These are phyloP conservation scores for Mycetomoellerius zeteki DNA, from an alignment of 1,140 invertebrate species.

Conservation along the genomic window DNA sequence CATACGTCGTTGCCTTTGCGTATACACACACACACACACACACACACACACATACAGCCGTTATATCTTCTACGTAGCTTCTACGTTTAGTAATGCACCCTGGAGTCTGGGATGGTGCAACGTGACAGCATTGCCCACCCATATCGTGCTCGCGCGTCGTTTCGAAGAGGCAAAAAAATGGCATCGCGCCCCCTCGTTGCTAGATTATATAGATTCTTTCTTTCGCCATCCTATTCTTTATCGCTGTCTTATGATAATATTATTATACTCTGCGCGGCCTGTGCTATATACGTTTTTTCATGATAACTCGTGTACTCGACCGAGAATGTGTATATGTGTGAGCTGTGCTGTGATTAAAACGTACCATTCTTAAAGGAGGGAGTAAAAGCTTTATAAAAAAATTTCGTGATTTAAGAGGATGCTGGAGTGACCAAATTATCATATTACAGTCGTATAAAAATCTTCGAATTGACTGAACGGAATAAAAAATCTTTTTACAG, in stretches of 20 bases:
- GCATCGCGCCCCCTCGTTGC: slow-evolving; percentile 57
- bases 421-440: no score
- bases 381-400: neutral
- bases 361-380: neutral
- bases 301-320: slow-evolving; percentile 9
- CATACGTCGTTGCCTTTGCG: neutral
- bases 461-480: no score
- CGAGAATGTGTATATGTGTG: neutral
- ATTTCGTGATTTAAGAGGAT: neutral
- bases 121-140: slow-evolving; percentile 67
- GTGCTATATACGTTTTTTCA: slow-evolving; percentile 21
- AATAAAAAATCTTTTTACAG: no score
- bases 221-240: slow-evolving; percentile 69
- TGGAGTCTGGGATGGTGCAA: slow-evolving; percentile 27
- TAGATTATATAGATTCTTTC: slow-evolving; percentile 76
- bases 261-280: slow-evolving; percentile 57
- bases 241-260: slow-evolving; percentile 74
- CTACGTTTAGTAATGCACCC: slow-evolving; percentile 63
- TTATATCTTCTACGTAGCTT: slow-evolving; percentile 68
- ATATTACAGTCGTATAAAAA: no score
- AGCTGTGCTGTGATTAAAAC: neutral
- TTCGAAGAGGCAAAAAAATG: slow-evolving; percentile 59
- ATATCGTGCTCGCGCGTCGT: slow-evolving; percentile 67
- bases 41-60: slow-evolving; percentile 6
- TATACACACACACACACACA: no score